Percentiles rank a stretch among this genome's conserved stretches.
Conservation (phyloP, 2,797 vertebrate genomes). For the Coluber constrictor region DNA sequence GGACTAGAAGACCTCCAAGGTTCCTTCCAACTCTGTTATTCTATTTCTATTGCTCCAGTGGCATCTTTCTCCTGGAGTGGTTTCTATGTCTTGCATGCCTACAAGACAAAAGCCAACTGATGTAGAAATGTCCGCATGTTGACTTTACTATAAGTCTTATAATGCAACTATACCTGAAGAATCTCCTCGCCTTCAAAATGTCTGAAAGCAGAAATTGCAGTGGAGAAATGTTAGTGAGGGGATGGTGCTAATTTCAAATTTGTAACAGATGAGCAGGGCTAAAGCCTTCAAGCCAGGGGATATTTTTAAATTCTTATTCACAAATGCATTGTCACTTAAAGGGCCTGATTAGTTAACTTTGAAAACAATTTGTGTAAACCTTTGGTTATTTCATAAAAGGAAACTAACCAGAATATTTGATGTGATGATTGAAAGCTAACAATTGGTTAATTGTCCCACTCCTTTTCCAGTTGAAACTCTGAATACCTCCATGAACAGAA, state of each 20-base stretch:
- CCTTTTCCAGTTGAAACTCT: neutral
- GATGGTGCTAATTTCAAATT: neutral
- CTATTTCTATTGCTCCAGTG: neutral
- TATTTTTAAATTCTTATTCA: neutral
- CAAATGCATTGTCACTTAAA: neutral
- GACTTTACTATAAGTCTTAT: neutral
- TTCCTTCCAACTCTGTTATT: too few species aligned
- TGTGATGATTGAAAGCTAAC: neutral
- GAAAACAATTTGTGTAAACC: neutral
- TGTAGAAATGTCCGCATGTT: neutral
- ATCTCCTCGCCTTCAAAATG: neutral
- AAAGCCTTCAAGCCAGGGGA: neutral
- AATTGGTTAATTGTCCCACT: neutral
- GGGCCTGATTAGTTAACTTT: neutral
- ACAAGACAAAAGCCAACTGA: neutral
- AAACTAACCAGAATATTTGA: neutral
- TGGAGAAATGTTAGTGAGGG: neutral
- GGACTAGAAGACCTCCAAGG: too few species aligned
- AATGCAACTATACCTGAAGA: neutral
- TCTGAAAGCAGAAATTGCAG: neutral
- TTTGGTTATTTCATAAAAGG: neutral
- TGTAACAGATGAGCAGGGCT: neutral
- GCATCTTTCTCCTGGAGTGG: neutral
- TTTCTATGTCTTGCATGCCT: neutral
- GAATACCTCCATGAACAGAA: neutral